These are phyloP conservation scores for Hafferia zeledoni DNA, from an alignment of 2,797 vertebrate species.

Conservation along the genomic window DNA sequence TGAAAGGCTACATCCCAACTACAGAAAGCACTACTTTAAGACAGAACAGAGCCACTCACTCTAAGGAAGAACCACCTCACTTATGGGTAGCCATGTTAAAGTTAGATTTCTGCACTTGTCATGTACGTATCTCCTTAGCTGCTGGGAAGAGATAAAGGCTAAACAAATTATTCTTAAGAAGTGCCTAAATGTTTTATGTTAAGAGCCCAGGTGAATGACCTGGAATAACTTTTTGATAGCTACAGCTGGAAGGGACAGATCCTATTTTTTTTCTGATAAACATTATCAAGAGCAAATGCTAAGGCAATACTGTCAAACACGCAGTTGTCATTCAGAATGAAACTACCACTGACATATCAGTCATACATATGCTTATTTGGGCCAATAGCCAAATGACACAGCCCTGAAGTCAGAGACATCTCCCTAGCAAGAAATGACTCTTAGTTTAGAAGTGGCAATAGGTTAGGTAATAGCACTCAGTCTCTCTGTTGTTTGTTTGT, in stretches of 20 bases:
- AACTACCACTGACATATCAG: neutral
- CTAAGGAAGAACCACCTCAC: neutral
- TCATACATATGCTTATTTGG: neutral
- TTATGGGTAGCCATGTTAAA: neutral
- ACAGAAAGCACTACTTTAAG: neutral
- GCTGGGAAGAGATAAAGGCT: neutral
- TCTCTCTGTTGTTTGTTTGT: neutral
- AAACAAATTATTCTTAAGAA: neutral
- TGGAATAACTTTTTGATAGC: neutral
- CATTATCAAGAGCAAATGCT: neutral
- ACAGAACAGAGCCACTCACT: neutral
- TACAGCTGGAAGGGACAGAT: neutral
- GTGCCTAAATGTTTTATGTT: neutral
- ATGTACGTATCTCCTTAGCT: neutral
- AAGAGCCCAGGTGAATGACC: neutral
- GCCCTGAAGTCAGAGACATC: neutral
- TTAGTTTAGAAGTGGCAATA: neutral
- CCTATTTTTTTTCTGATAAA: neutral
- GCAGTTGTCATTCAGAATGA: neutral
- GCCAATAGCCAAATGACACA: neutral
- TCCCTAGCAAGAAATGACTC: neutral
- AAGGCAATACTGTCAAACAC: neutral
- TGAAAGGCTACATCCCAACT: neutral
- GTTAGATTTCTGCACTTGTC: neutral
- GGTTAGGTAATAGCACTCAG: neutral